Percentiles rank a stretch among this genome's conserved stretches.
Evolutionary conservation across 2,888 invertebrate species (phyloP).

Genomic region (Heterodera filipjevi): DNA sequence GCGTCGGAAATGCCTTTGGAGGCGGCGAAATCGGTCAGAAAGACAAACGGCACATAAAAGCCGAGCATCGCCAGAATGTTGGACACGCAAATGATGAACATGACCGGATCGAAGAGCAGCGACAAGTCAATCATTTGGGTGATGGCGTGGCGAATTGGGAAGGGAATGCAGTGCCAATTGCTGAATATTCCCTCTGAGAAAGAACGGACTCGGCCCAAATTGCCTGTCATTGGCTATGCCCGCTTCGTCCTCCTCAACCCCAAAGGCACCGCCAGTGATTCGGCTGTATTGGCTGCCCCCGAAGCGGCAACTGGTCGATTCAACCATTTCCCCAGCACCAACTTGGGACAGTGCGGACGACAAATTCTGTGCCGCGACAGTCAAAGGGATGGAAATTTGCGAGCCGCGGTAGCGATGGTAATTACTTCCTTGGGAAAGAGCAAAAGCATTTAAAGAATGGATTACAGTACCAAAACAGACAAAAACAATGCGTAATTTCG

Average conservation of each 20-base stretch:
- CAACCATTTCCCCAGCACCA: conserved; percentile 44
- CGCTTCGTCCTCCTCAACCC: conserved; percentile 34
- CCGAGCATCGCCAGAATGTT: conserved; percentile 94
- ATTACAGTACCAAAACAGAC: too few species aligned
- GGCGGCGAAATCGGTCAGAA: conserved; percentile 66
- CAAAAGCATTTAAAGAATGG: too few species aligned
- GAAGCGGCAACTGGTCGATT: conserved; percentile 39
- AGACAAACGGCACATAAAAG: conserved; percentile 90
- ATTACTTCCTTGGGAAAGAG: conserved; percentile 33
- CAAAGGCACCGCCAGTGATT: conserved; percentile 42
- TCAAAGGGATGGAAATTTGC: conserved; percentile 50
- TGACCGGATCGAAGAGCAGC: conserved; percentile 77
- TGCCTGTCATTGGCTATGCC: conserved; percentile 22
- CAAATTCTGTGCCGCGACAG: conserved; percentile 41
- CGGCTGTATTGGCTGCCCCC: conserved; percentile 53
- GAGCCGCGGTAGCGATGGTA: conserved; percentile 48
- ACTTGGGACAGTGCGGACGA: conserved; percentile 35
- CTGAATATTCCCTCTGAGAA: conserved; percentile 34
- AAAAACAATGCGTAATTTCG: too few species aligned
- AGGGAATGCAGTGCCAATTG: conserved; percentile 57
- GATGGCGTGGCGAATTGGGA: conserved; percentile 58
- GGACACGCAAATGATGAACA: conserved; percentile 85
- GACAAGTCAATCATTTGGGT: conserved; percentile 62
- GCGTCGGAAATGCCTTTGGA: conserved; percentile 41
- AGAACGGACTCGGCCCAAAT: neutral